Conservation (phyloP, 2,113 vertebrate species). For the Indicator maculatus region DNA sequence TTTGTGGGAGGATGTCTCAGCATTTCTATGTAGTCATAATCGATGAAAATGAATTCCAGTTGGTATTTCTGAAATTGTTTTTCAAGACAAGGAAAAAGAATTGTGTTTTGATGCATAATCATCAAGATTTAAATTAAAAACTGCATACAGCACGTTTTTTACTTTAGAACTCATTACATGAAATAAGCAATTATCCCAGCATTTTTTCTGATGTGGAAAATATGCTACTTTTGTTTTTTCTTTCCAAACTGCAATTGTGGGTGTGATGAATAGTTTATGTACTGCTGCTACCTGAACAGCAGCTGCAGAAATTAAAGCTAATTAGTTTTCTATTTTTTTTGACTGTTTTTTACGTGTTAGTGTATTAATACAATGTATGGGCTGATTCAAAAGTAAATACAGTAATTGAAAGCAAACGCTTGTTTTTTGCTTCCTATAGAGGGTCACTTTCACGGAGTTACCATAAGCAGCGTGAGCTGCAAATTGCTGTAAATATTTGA, state of each 20-base stretch:
- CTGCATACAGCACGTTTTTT: background rate
- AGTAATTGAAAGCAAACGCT: background rate
- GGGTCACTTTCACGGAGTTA: background rate
- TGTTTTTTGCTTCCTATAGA: background rate
- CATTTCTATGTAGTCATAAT: background rate
- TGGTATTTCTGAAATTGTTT: background rate
- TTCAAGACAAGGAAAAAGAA: background rate
- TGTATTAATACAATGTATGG: background rate
- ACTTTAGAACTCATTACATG: background rate
- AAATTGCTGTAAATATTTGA: background rate
- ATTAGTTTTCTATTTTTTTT: background rate
- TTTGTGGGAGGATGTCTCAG: background rate
- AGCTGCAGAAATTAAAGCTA: background rate
- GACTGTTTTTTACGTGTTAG: background rate
- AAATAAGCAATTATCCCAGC: background rate
- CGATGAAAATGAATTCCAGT: background rate
- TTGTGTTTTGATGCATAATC: background rate
- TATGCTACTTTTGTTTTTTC: background rate
- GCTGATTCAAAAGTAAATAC: background rate
- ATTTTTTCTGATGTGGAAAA: background rate
- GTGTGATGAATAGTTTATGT: accelerated
- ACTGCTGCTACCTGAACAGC: background rate
- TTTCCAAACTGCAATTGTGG: background rate
- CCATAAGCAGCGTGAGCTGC: background rate
- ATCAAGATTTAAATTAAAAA: background rate